Percentiles rank a stretch among this genome's conserved stretches.
Conservation (phyloP, 2,888 invertebrate species). For the Drosophila eohydei region DNA sequence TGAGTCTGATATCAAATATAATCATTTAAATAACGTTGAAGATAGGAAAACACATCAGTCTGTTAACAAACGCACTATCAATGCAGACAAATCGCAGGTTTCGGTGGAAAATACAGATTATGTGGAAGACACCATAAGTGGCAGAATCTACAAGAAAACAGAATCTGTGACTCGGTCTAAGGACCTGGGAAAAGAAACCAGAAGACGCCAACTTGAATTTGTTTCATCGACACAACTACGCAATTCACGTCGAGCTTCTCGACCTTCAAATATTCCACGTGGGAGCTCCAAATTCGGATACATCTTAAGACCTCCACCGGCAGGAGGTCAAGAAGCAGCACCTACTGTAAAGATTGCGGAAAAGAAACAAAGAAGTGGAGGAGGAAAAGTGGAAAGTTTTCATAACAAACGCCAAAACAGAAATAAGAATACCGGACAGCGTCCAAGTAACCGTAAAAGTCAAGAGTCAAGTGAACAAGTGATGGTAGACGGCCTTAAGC, state of each 20-base stretch:
- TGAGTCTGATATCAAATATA: not conserved
- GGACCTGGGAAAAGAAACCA: not conserved
- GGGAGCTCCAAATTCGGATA: not conserved
- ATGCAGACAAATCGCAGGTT: not conserved
- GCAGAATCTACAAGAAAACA: not conserved
- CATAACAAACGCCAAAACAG: too few relatives aligned
- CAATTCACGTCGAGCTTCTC: not conserved
- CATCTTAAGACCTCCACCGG: not conserved
- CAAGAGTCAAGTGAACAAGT: not conserved
- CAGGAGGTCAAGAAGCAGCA: not conserved
- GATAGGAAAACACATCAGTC: too few relatives aligned
- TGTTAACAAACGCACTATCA: too few relatives aligned
- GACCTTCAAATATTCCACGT: not conserved
- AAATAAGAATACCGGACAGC: fast-evolving
- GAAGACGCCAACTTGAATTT: not conserved
- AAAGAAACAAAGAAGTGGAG: not conserved
- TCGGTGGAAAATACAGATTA: not conserved
- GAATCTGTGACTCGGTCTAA: not conserved
- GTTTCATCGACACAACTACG: not conserved
- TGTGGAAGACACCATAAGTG: too few relatives aligned
- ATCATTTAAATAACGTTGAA: not conserved
- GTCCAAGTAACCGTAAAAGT: not conserved
- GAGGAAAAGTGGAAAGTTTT: slow-evolving; percentile 2
- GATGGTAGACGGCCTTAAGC: not conserved
- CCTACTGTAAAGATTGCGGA: not conserved